phyloP scores from a whole-genome alignment of 2,113 vertebrate species.

The Python bivittatus region DNA sequence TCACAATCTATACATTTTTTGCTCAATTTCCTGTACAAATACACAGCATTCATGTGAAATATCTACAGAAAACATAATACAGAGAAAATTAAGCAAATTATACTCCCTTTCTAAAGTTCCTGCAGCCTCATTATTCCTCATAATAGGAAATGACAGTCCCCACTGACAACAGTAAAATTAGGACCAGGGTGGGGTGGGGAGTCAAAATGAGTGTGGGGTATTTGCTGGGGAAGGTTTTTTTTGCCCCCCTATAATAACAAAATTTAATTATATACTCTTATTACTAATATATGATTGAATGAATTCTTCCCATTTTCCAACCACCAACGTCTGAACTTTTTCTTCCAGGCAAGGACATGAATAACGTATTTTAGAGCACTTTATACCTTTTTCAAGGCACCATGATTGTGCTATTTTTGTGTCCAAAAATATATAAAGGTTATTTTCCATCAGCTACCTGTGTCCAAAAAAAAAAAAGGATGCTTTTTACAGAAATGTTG shows the following conservation, averaged over 20 bases:
- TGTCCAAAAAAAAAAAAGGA: not conserved
- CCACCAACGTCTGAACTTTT: constrained; percentile 43
- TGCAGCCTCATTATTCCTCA: constrained; percentile 62
- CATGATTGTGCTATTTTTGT: constrained; percentile 55
- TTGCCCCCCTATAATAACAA: constrained; percentile 46
- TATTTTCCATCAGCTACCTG: constrained; percentile 41
- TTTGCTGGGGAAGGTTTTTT: not conserved
- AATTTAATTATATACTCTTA: constrained; percentile 30
- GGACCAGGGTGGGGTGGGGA: constrained; percentile 48
- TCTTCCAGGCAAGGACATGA: constrained; percentile 46
- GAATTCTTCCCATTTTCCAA: constrained; percentile 43
- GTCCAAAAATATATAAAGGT: constrained; percentile 54
- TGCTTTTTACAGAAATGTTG: constrained; percentile 11
- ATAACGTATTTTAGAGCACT: constrained; percentile 28
- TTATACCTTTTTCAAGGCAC: constrained; percentile 46
- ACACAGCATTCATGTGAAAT: constrained; percentile 92
- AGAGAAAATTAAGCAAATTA: constrained; percentile 79
- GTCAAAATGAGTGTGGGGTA: constrained; percentile 9
- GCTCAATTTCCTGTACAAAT: constrained; percentile 96
- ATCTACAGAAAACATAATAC: constrained; percentile 90
- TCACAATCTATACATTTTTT: constrained; percentile 96
- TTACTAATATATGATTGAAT: constrained; percentile 27
- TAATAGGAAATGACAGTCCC: constrained; percentile 54
- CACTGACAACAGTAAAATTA: constrained; percentile 23
- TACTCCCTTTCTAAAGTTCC: constrained; percentile 76